Evolutionary conservation across 2,797 vertebrate genomes (phyloP).

Genomic region (Acanthurus tractus): DNA sequence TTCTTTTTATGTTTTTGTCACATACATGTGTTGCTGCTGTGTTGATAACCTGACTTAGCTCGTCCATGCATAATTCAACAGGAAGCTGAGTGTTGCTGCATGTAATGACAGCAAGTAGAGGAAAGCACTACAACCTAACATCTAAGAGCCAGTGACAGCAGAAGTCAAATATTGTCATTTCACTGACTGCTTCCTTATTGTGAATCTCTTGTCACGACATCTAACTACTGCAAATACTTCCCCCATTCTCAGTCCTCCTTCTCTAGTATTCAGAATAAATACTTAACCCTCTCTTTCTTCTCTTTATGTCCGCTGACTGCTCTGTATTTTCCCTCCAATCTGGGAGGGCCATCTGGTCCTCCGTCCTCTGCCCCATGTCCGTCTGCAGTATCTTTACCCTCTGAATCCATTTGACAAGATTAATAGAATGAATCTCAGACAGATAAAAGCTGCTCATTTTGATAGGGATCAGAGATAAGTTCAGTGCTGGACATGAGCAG

Average conservation of each 20-base stretch:
- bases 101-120: slow-evolving; percentile 46
- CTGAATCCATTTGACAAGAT: slow-evolving; percentile 81
- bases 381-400: slow-evolving; percentile 64
- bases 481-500: slow-evolving; percentile 46
- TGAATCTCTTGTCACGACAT: slow-evolving; percentile 43
- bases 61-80: slow-evolving; percentile 65
- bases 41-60: slow-evolving; percentile 31
- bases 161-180: slow-evolving; percentile 61
- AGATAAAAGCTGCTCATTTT: slow-evolving; percentile 80
- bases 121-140: slow-evolving; percentile 51
- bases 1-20: background rate
- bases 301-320: slow-evolving; percentile 46
- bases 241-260: slow-evolving; percentile 3
- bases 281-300: slow-evolving; percentile 30
- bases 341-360: slow-evolving; percentile 73
- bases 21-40: slow-evolving; percentile 27
- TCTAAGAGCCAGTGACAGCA: slow-evolving; percentile 52
- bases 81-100: slow-evolving; percentile 31
- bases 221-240: slow-evolving; percentile 40
- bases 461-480: slow-evolving; percentile 65
- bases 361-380: slow-evolving; percentile 59
- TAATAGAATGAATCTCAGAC: slow-evolving; percentile 75
- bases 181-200: slow-evolving; percentile 43
- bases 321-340: slow-evolving; percentile 64
- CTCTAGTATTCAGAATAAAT: slow-evolving; percentile 32